A percentile compares a stretch with the other conserved stretches of the same genome.
These are phyloP conservation scores for Minunthozetes semirufus DNA, from an alignment of 2,888 invertebrate genomes.

Conservation along the genomic window DNA sequence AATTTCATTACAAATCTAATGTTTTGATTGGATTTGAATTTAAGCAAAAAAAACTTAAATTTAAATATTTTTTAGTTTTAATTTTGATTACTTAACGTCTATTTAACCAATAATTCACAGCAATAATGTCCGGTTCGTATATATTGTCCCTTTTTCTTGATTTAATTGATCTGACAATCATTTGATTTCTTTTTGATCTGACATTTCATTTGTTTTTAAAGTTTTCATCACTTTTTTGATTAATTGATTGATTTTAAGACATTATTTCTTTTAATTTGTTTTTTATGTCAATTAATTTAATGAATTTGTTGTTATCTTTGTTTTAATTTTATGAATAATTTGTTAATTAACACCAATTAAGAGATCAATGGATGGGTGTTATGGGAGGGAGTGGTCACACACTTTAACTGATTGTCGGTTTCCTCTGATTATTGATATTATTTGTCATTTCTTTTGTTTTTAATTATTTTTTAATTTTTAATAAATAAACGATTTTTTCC, in stretches of 20 bases:
- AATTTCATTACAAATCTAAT: background rate
- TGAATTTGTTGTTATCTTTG: background rate
- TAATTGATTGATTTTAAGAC: no score
- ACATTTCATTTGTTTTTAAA: no score
- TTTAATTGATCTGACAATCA: background rate
- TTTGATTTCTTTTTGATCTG: background rate
- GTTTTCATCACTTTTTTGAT: no score
- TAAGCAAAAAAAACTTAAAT: background rate
- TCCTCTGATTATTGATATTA: no score
- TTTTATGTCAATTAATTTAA: background rate
- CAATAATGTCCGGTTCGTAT: constrained; percentile 9
- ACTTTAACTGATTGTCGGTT: no score
- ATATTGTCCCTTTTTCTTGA: background rate
- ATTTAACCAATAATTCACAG: background rate
- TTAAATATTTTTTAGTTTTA: background rate
- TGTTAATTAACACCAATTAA: no score
- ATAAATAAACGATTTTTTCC: background rate
- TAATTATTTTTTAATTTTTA: background rate
- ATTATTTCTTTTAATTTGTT: no score
- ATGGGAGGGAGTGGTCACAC: constrained; percentile 15
- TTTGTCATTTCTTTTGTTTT: background rate
- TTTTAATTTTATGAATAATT: no score
- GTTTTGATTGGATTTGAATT: background rate
- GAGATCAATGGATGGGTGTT: no score
- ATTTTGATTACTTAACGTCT: background rate